phyloP scores from a whole-genome alignment of 2,113 vertebrate species.

The Budorcas taxicolor region DNA sequence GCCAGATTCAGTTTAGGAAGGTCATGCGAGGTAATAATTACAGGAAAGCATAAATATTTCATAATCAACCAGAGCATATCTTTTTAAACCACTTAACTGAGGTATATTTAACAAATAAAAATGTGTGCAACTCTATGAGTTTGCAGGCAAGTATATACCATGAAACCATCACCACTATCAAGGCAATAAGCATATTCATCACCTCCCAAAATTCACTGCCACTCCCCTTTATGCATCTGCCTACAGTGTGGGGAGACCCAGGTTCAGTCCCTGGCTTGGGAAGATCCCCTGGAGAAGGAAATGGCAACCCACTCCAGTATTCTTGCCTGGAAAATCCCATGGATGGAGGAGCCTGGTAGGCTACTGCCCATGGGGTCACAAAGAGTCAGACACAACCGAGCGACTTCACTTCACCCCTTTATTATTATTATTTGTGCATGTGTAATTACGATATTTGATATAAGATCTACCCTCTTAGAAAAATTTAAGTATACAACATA shows the following conservation, averaged over 20 bases:
- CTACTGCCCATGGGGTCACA: no score
- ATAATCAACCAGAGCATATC: background rate
- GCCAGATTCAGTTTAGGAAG: background rate
- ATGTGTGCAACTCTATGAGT: background rate
- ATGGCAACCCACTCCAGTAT: no score
- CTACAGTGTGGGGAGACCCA: accelerated
- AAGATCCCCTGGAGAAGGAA: no score
- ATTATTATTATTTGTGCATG: background rate
- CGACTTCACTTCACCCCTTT: accelerated
- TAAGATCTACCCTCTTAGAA: background rate
- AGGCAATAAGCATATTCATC: background rate
- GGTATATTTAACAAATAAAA: background rate
- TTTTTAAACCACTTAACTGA: background rate
- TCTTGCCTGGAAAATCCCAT: no score
- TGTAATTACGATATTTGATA: background rate
- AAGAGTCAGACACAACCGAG: accelerated
- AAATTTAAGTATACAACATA: background rate
- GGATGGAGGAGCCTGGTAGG: accelerated
- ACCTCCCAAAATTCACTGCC: background rate
- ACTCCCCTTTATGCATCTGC: background rate
- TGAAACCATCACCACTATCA: background rate
- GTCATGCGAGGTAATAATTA: background rate
- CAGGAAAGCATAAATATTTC: background rate
- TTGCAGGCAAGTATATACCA: background rate
- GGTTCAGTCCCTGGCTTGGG: no score